Base-by-base conservation (phyloP, 2,797 vertebrate genomes). In the Merluccius polli region DNA sequence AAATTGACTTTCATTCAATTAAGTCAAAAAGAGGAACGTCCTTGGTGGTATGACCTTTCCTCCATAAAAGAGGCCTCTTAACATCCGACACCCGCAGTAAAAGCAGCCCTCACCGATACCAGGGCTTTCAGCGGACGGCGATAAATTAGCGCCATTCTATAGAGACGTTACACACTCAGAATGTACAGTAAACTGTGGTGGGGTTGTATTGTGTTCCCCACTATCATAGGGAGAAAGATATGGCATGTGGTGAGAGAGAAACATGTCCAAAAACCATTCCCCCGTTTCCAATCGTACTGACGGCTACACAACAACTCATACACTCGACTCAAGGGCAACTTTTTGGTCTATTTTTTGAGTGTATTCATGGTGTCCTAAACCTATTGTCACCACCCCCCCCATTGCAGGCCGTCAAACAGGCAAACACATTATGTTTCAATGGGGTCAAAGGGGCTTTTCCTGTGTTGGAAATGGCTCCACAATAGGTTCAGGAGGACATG, bases 71-170 rank as follows among this genome's bases (percentile, higher is more conserved):
- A 31, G 81, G 67, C 80, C 80, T 31, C 75, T 89, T 87, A 89
- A 89, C 87, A 87, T 86, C 82, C 84, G 82, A 89, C 87, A 86
- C 83, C 71, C 30, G 79, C 87, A 76, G 84, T 88, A 85, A 92
- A 89, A 80, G 78, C 74, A 75, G 81, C 77, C 77, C 83, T 71
- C 78, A 12, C 71, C 74, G 83, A 81, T 82, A 83, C 80, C 83
- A 75, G 81, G 76, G 81, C 74, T 78, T 70, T 68, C 44, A 70
- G 83, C 78, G 79, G 81, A 81, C 15, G 24, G 84, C 80, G 80
- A 87, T 90, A 89, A 89, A 92, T 89, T 80, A 87, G 41, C 72
- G 35, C 44, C 75, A 38, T 80, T 78, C 79, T 80, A 75, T 70
- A 73, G n/a, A n/a, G n/a, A n/a, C n/a, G n/a, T n/a, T n/a, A n/a